A percentile compares a stretch with the other conserved stretches of the same genome.
phyloP scores from a whole-genome alignment of 2,797 vertebrate genomes.

The Dallia pectoralis region DNA sequence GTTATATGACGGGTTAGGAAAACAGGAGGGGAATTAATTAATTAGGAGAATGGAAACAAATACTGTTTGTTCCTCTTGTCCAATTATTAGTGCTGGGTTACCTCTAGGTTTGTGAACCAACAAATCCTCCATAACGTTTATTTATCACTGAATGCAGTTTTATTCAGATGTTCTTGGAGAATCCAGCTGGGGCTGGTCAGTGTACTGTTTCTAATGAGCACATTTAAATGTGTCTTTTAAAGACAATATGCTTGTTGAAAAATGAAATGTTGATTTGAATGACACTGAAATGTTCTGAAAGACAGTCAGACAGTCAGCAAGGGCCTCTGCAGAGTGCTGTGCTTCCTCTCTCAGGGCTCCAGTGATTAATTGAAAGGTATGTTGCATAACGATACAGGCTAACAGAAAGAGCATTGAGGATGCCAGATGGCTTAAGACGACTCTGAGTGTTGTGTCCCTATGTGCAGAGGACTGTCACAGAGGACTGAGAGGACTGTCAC shows the following conservation, averaged over 20 bases:
- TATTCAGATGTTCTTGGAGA: not conserved
- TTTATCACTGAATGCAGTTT: not conserved
- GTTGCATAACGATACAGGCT: not conserved
- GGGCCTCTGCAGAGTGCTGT: not conserved
- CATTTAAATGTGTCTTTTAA: no score
- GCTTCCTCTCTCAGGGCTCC: not conserved
- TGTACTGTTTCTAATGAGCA: not conserved
- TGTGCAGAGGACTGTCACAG: not conserved
- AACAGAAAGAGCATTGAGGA: not conserved
- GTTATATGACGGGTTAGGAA: constrained; percentile 67
- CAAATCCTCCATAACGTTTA: not conserved
- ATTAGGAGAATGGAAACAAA: constrained; percentile 93
- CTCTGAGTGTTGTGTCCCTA: not conserved
- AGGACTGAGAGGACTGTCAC: no score
- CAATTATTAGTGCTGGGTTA: constrained; percentile 65
- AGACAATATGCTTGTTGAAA: not conserved
- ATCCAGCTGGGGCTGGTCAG: not conserved
- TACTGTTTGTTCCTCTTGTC: constrained; percentile 79
- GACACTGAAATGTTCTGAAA: not conserved
- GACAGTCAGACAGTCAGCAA: not conserved
- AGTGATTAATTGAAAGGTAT: not conserved
- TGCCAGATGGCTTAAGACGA: not conserved
- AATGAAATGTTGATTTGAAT: not conserved
- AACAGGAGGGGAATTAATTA: constrained; percentile 91
- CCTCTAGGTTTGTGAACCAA: constrained; percentile 71